phyloP scores from a whole-genome alignment of 1,140 invertebrate species.

The Ptiloglossa arizonensis region DNA sequence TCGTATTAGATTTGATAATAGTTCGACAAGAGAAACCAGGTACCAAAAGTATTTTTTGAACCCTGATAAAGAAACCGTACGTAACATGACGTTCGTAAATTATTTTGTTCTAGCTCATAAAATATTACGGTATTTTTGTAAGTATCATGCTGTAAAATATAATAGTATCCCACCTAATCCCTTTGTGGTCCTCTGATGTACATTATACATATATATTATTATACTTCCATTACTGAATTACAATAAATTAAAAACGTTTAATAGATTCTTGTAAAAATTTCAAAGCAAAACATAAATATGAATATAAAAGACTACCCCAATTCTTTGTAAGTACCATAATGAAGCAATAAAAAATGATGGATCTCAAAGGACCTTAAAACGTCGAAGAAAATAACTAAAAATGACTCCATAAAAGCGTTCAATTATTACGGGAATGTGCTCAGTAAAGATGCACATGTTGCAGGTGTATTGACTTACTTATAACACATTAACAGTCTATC shows the following conservation, averaged over 20 bases:
- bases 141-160: background rate
- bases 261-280: background rate
- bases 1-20: constrained; percentile 26
- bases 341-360: background rate
- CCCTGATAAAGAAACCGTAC: constrained; percentile 3
- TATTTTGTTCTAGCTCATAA: no score
- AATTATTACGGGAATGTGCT: background rate
- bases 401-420: background rate
- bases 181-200: background rate
- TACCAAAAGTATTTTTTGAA: constrained; percentile 66
- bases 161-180: background rate
- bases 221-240: background rate
- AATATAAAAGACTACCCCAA: background rate
- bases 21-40: constrained; percentile 61
- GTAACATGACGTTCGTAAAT: background rate
- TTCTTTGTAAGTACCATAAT: background rate
- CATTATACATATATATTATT: background rate
- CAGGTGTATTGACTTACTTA: background rate
- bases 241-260: background rate
- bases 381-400: background rate
- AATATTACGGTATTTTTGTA: no score
- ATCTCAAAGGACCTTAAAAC: constrained; percentile 15
- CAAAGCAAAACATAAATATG: background rate
- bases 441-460: background rate
- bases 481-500: background rate